A percentile compares a stretch with the other conserved stretches of the same genome.
These are phyloP conservation scores for Epiperipatus broadwayi DNA, from an alignment of 2,888 invertebrate species.

Conservation along the genomic window DNA sequence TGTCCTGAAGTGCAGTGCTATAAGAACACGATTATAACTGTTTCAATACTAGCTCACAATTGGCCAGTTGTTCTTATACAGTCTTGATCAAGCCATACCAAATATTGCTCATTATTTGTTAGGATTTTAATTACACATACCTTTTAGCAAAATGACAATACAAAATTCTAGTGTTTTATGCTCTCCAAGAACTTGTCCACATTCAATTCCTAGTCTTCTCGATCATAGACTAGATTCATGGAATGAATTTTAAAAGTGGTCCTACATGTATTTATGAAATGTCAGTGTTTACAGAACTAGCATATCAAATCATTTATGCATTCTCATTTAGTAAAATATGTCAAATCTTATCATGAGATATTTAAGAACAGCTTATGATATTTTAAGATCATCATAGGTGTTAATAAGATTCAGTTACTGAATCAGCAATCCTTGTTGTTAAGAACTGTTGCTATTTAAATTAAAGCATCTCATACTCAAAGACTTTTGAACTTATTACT, in stretches of 20 bases:
- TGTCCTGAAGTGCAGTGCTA: too few relatives aligned
- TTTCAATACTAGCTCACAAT: too few relatives aligned
- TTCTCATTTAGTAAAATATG: slow-evolving; percentile 54
- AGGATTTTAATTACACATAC: too few relatives aligned
- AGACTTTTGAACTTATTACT: slow-evolving; percentile 35
- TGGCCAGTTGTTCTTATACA: too few relatives aligned
- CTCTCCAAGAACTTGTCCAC: slow-evolving; percentile 31
- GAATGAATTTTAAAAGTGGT: slow-evolving; percentile 23
- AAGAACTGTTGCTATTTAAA: slow-evolving; percentile 51
- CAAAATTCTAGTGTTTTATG: slow-evolving; percentile 28
- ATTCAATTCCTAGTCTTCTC: slow-evolving; percentile 29
- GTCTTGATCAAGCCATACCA: too few relatives aligned
- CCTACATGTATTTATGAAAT: slow-evolving; percentile 37
- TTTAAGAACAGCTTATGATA: slow-evolving; percentile 50
- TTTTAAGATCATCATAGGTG: too few relatives aligned
- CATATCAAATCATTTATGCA: slow-evolving; percentile 55
- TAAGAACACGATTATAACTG: too few relatives aligned
- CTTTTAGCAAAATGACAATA: too few relatives aligned
- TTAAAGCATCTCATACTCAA: slow-evolving; percentile 41
- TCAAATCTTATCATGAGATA: slow-evolving; percentile 53
- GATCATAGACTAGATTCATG: too few relatives aligned
- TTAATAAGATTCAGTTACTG: too few relatives aligned
- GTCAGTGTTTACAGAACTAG: slow-evolving; percentile 39
- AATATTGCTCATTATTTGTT: too few relatives aligned
- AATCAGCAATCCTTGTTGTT: slow-evolving; percentile 53